Evolutionary conservation across 2,888 invertebrate species (phyloP).

Genomic region (Drosophila merina): DNA sequence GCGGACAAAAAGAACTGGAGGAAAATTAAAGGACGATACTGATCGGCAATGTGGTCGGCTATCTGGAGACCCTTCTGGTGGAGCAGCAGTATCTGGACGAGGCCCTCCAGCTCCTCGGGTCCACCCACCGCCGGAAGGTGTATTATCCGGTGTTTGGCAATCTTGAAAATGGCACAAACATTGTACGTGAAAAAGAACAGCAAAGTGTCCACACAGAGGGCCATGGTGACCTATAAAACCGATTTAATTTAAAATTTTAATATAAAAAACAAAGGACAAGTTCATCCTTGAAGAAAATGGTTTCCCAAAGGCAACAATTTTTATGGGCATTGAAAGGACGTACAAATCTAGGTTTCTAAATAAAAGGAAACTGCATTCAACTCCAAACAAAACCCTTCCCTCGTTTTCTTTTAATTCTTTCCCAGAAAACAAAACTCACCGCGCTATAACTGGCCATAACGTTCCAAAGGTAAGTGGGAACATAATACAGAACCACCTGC

Average conservation of each 20-base stretch:
- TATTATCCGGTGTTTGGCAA: constrained; percentile 58
- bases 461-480: constrained; percentile 58
- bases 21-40: constrained; percentile 48
- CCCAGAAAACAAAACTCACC: constrained; percentile 10
- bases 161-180: constrained; percentile 58
- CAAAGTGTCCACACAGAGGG: constrained; percentile 55
- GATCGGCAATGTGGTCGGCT: constrained; percentile 36
- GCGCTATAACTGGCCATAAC: constrained; percentile 48
- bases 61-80: constrained; percentile 56
- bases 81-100: constrained; percentile 46
- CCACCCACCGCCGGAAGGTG: constrained; percentile 29
- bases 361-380: too few species aligned
- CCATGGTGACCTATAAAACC: constrained; percentile 37
- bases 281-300: not conserved
- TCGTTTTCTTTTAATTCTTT: too few species aligned
- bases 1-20: constrained; percentile 58
- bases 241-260: not conserved
- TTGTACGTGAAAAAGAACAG: constrained; percentile 58
- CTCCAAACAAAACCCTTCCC: too few species aligned
- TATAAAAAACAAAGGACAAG: not conserved
- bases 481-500: constrained; percentile 34
- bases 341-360: not conserved
- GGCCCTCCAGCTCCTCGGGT: constrained; percentile 27
- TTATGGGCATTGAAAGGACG: not conserved
- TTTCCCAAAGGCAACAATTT: not conserved